These are phyloP conservation scores for Galaxias olidus DNA, from an alignment of 2,797 vertebrate genomes.

Conservation along the genomic window DNA sequence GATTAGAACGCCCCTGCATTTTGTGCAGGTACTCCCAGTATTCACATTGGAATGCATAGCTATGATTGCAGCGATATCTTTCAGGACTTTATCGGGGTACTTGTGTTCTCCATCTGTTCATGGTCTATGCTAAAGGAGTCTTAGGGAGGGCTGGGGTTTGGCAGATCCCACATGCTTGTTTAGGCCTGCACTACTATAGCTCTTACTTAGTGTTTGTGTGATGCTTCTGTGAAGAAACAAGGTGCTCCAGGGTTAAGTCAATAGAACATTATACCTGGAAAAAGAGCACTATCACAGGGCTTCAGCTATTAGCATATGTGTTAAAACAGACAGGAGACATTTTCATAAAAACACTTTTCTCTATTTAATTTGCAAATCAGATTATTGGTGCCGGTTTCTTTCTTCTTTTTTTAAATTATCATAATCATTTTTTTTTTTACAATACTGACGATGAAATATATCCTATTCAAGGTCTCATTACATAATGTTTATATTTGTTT, in stretches of 20 bases:
- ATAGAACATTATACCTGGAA: slow-evolving; percentile 32
- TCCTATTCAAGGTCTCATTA: neutral
- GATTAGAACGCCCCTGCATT: slow-evolving; percentile 45
- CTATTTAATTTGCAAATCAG: no score
- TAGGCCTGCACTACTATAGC: slow-evolving; percentile 9
- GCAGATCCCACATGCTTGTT: slow-evolving; percentile 31
- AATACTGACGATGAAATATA: no score
- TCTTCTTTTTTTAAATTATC: no score
- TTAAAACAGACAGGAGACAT: neutral
- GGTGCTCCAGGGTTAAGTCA: slow-evolving; percentile 30
- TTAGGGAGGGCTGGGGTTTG: slow-evolving; percentile 15
- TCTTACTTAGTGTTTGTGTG: slow-evolving; percentile 27
- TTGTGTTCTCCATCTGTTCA: slow-evolving; percentile 39
- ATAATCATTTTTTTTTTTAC: no score
- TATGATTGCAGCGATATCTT: slow-evolving; percentile 54
- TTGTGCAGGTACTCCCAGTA: slow-evolving; percentile 44
- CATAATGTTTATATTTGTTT: neutral
- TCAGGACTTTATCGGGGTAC: slow-evolving; percentile 35
- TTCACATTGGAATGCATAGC: slow-evolving; percentile 60
- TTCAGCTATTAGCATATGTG: slow-evolving; percentile 9
- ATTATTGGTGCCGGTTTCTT: no score
- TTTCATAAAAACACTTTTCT: slow-evolving; percentile 1
- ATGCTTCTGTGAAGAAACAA: slow-evolving; percentile 8
- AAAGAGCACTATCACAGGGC: neutral
- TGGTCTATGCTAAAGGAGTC: slow-evolving; percentile 22